These are phyloP conservation scores for Morpho achilles DNA, from an alignment of 2,888 invertebrate genomes.

Conservation along the genomic window DNA sequence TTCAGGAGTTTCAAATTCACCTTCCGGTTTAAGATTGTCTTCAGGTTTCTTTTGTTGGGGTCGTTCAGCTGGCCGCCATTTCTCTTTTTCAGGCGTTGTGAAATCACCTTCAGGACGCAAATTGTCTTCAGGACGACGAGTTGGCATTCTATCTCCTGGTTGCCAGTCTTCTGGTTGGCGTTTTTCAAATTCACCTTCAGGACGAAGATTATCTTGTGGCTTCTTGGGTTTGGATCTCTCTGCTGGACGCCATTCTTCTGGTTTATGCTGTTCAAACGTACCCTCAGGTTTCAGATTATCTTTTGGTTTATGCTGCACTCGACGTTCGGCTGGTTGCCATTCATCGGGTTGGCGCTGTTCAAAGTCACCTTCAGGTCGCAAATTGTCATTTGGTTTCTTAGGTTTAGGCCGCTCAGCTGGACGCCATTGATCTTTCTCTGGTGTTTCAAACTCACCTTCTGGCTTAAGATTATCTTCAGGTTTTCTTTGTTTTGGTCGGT, in stretches of 20 bases:
- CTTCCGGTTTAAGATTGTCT: slow-evolving; percentile 74
- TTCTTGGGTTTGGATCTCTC: slow-evolving; percentile 57
- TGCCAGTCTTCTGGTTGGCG: slow-evolving; percentile 57
- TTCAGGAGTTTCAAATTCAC: slow-evolving; percentile 62
- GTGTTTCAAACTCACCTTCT: slow-evolving; percentile 71
- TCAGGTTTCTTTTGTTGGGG: slow-evolving; percentile 61
- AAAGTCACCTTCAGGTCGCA: slow-evolving; percentile 78
- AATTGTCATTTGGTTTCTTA: slow-evolving; percentile 73
- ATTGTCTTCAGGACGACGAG: slow-evolving; percentile 78
- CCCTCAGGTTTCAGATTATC: slow-evolving; percentile 76
- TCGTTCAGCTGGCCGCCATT: slow-evolving; percentile 74
- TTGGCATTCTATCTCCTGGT: slow-evolving; percentile 69
- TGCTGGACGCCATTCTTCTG: slow-evolving; percentile 59
- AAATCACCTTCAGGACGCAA: slow-evolving; percentile 79
- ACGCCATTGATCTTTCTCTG: slow-evolving; percentile 43
- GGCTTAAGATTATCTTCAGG: slow-evolving; percentile 74
- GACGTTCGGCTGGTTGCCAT: slow-evolving; percentile 61
- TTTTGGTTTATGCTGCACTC: slow-evolving; percentile 62
- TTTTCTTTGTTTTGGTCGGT: slow-evolving; percentile 51
- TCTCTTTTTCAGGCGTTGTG: slow-evolving; percentile 49
- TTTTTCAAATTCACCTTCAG: slow-evolving; percentile 68
- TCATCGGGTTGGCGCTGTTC: slow-evolving; percentile 46
- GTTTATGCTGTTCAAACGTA: slow-evolving; percentile 66
- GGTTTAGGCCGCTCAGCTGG: slow-evolving; percentile 56
- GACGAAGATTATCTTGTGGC: slow-evolving; percentile 68